Base-by-base conservation (phyloP, 1,140 invertebrate genomes). In the Nasonia giraulti region DNA sequence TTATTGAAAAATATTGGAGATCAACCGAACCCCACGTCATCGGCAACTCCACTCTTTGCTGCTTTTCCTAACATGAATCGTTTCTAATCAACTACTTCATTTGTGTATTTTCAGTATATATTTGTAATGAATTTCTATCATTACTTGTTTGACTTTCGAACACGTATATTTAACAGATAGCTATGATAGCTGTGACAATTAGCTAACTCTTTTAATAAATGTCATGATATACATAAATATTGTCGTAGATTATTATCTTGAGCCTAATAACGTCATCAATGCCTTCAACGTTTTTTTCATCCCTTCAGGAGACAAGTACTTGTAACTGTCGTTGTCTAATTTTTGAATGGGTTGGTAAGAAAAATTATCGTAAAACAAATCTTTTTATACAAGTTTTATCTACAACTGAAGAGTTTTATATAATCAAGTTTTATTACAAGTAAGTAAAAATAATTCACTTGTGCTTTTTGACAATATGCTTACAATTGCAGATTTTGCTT, bases 1-100 rank as follows among this genome's bases (percentile, higher is more conserved):
- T 92, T 95, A 86, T 91, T 95, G 75, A 94, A 95, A 90, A 94
- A 91, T 86, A 94, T 94, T 50, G 91, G 92, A 55, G 91, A 91
- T 77, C 90, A 91, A 66, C 89, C 89, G 37, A 79, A 89, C 20
- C 83, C 87, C 7, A 55, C 87, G 2, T 76, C 88, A 14, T 74
- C 86, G 44, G 76, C 89, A 8, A 87, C 91, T 62, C 92, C 92
- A 12, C 90, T 93, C 14, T 93, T 93, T 81, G 92, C 92, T 68
- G 92, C 92, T 83, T 93, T 93, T 87, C 89, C 92, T 7, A 92
- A 93, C 86, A 91, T 92, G 68, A 89, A 90, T 86, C 90, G 92
- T 75, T 92, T 91, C 87, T 93, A 91, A 89, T 79, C 31, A 55
- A 73, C n/a, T 84, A 20, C 33, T 66, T 84, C 14, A 62, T 78